Conservation (phyloP, 1,140 invertebrate genomes). For the Tenebrio molitor region DNA sequence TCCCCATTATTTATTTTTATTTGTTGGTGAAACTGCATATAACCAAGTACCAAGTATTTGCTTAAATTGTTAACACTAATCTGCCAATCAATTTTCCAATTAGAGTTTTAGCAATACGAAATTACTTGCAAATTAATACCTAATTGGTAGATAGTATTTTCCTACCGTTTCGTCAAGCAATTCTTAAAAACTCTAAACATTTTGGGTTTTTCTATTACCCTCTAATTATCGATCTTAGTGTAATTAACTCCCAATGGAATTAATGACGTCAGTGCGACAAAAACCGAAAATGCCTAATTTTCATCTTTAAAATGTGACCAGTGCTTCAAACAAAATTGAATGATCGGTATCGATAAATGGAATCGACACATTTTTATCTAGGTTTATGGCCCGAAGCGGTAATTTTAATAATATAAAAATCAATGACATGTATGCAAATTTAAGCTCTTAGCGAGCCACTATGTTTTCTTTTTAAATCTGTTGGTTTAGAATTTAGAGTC, state of each 20-base stretch:
- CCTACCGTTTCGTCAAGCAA: background rate
- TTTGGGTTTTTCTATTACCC: background rate
- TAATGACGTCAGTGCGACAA: background rate
- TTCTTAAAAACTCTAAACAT: background rate
- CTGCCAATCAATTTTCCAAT: slow-evolving; percentile 30
- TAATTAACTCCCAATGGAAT: background rate
- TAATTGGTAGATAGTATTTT: background rate
- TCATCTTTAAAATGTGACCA: too few relatives aligned
- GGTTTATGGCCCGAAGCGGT: too few relatives aligned
- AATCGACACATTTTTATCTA: too few relatives aligned
- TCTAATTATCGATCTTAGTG: background rate
- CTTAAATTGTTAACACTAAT: background rate
- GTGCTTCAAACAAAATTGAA: too few relatives aligned
- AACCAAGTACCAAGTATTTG: background rate
- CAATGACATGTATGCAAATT: too few relatives aligned
- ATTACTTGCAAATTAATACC: slow-evolving; percentile 8
- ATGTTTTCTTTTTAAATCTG: background rate
- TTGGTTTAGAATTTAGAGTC: background rate
- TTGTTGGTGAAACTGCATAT: slow-evolving; percentile 1
- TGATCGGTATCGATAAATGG: too few relatives aligned
- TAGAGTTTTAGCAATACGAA: slow-evolving; percentile 9
- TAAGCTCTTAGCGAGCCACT: too few relatives aligned
- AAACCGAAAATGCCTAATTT: too few relatives aligned
- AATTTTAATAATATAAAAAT: too few relatives aligned
- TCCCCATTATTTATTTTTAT: background rate